Evolutionary conservation across 2,113 vertebrate species (phyloP), one percentile per base, ranked within the genome.

Genomic region (Siphamia tubifer): DNA sequence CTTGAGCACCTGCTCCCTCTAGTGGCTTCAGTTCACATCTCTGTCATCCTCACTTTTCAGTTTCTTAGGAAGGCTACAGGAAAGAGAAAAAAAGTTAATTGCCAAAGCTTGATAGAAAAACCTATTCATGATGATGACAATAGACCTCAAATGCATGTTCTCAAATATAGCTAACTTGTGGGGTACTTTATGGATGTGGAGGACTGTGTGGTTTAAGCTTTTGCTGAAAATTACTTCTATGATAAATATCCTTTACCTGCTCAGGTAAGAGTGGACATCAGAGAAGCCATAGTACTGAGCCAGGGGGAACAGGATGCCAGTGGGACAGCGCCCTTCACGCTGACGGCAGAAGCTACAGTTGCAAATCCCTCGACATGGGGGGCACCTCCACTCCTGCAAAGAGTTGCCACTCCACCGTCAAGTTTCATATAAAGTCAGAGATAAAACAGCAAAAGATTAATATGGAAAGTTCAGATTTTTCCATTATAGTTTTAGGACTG

Each of bases 341-440:
- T 86, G 86, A 0, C 93, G 91, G 53, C 93, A 94, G 72, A 93
- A 92, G 68, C 93, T 93, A 68, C 93, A 94, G 85, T 94, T 93
- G 63, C 93, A 94, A 62, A 94, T 94, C 0, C 86, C 89, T 49
- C 92, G 84, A 53, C 93, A 94, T 3, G 91, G 88, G 6, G 93
- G 93, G 9, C 93, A 94, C 19, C 16, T 71, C 93, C 93, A 94
- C 10, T 77, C 69, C 93, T 94, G 62, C 4, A 16, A 31, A 74
- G 20, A 30, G 15, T 16, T 16, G 10, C 34, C 0, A 3, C 16
- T 1, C n/a, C n/a, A n/a, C n/a, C n/a, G n/a, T n/a, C 0, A 25
- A 27, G 39, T 9, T 45, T 6, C 7, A n/a, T n/a, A n/a, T n/a
- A n/a, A n/a, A n/a, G n/a, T n/a, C n/a, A n/a, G n/a, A n/a, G n/a